Conservation (phyloP, 2,797 vertebrate species). For the Parotocinclus haroldoi region DNA sequence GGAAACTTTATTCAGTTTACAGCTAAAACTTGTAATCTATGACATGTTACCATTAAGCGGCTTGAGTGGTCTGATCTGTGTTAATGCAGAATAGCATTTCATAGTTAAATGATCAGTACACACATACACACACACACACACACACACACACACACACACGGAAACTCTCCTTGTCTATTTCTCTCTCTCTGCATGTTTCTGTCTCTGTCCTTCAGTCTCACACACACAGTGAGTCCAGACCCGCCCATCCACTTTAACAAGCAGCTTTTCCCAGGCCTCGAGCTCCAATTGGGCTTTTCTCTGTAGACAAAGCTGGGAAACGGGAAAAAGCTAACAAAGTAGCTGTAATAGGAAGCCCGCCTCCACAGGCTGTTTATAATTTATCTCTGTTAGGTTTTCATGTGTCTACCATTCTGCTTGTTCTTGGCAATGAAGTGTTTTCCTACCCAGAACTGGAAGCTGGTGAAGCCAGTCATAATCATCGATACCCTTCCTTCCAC, state of each 20-base stretch:
- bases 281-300: constrained; percentile 49
- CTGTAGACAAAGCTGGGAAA: constrained; percentile 60
- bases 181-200: constrained; percentile 5
- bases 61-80: too few relatives aligned
- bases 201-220: constrained; percentile 18
- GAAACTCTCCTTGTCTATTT: constrained; percentile 13
- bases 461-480: constrained; percentile 38
- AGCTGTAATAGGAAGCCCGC: constrained; percentile 47
- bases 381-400: constrained; percentile 46
- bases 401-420: constrained; percentile 30
- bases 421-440: constrained; percentile 25
- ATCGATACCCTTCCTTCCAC: constrained; percentile 44
- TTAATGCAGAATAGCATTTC: too few relatives aligned
- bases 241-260: constrained; percentile 49
- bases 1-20: too few relatives aligned
- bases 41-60: too few relatives aligned
- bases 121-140: constrained; percentile 17
- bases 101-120: not conserved
- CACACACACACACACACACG: constrained; percentile 5
- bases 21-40: too few relatives aligned
- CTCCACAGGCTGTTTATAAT: constrained; percentile 45
- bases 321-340: constrained; percentile 51
- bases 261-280: constrained; percentile 51
- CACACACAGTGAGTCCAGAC: constrained; percentile 40
- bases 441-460: constrained; percentile 28